These are phyloP conservation scores for Masnerella sp. DNA, from an alignment of 2,888 invertebrate genomes.

Conservation along the genomic window DNA sequence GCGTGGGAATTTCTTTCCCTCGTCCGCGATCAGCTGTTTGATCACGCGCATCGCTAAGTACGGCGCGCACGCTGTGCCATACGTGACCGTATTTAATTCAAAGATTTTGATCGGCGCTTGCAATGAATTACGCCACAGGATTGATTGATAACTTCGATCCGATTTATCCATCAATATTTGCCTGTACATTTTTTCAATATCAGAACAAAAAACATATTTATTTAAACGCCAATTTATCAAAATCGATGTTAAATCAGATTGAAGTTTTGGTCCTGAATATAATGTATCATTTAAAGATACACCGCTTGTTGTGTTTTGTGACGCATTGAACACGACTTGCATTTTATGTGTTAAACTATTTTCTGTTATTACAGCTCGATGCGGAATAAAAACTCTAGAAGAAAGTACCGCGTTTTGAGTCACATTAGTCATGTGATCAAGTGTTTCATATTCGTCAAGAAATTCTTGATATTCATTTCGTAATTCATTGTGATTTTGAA, in stretches of 20 bases:
- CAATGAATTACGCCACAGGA: background rate
- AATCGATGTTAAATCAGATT: background rate
- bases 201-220: background rate
- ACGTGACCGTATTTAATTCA: slow-evolving; percentile 9
- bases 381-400: background rate
- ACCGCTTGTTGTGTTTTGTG: background rate
- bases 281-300: slow-evolving; percentile 7
- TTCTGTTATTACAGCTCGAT: background rate
- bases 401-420: background rate
- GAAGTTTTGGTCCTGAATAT: background rate
- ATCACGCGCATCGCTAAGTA: slow-evolving; percentile 6
- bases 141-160: background rate
- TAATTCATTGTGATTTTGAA: background rate
- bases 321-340: background rate
- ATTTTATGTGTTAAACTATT: no score
- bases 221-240: background rate
- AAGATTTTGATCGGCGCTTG: background rate
- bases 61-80: background rate
- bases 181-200: slow-evolving; percentile 4
- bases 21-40: background rate
- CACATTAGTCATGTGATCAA: background rate
- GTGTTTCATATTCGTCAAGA: background rate
- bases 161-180: background rate
- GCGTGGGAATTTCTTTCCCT: background rate
- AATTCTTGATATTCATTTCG: background rate